Evolutionary conservation across 1,140 invertebrate species (phyloP).

Genomic region (Brachionus plicatilis): DNA sequence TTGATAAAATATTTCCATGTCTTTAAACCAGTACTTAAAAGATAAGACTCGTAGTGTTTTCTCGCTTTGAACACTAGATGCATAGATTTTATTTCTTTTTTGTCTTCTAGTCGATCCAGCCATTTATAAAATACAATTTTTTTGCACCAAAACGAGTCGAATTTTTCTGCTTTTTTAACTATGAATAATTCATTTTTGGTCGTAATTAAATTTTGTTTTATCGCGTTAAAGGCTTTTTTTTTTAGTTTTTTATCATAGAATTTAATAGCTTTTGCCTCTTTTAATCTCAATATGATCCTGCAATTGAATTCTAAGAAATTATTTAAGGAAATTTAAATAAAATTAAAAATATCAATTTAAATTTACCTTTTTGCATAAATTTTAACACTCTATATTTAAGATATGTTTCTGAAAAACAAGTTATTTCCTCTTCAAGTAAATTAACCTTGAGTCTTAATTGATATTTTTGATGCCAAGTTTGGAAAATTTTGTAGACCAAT

Average conservation of each 20-base stretch:
- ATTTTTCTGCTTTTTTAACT: background rate
- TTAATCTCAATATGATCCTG: background rate
- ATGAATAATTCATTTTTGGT: background rate
- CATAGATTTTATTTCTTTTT: conserved; percentile 28
- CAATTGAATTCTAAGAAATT: background rate
- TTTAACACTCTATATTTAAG: background rate
- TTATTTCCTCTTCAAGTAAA: background rate
- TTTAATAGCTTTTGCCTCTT: background rate
- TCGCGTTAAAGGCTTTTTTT: background rate
- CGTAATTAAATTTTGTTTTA: conserved; percentile 4
- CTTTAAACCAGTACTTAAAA: background rate
- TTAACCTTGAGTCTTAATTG: background rate
- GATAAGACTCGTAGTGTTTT: conserved; percentile 35
- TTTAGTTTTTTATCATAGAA: background rate
- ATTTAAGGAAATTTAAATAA: background rate
- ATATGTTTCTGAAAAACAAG: background rate
- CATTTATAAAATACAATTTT: conserved; percentile 13
- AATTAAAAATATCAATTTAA: background rate
- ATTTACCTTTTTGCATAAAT: background rate
- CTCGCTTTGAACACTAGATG: conserved; percentile 7
- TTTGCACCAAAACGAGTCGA: conserved; percentile 19
- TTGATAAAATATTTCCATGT: conserved; percentile 23
- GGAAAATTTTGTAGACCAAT: conserved; percentile 3
- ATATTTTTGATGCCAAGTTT: conserved; percentile 29
- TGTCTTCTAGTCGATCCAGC: conserved; percentile 1